Evolutionary conservation across 2,113 vertebrate species (phyloP), one percentile per base, ranked within the genome.

Genomic region (Rhegmatorhina hoffmannsi): DNA sequence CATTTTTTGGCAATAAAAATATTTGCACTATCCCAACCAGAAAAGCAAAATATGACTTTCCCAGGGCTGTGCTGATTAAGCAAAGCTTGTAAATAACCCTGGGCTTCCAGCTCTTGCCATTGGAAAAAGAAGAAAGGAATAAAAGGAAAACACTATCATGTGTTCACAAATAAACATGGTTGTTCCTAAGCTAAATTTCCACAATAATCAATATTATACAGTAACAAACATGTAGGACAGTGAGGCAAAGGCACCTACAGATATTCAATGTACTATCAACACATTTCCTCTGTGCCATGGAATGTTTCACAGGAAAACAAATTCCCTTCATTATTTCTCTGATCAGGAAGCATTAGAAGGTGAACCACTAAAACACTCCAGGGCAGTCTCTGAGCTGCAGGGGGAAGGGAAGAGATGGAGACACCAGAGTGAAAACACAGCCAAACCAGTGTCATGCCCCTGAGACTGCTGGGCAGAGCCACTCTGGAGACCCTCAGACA

Each of bases 11-110:
- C 89, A 89, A 77, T 80, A 91, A 74, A 91, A 94, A 50, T 77
- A 82, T 79, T 73, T 69, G 53, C 43, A 17, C 67, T 69, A 85
- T 69, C 89, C 82, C 67, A 90, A 80, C 47, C 73, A 88, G 82
- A 80, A 84, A 93, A 83, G 82, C 50, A 79, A 94, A 88, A 73
- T 76, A 77, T 47, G 6, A 43, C 68, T 93, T 95, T 90, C 75
- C 82, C 67, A 85, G 46, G 82, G 50, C 75, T 62, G 58, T 69
- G 91, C 55, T 88, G 94, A 89, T 70, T 36, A 59, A 90, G 84
- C 87, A 91, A 50, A 91, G 87, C 43, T 88, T 68, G 64, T 40
- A 83, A 93, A 85, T 73, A 93, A 83, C 68, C 6, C 50, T 3
- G 26, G 29, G 50, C 63, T 96, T 91, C 82, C 90, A 89, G 55